These are phyloP conservation scores for Notospermus geniculatus DNA, from an alignment of 1,140 invertebrate genomes.

Conservation along the genomic window DNA sequence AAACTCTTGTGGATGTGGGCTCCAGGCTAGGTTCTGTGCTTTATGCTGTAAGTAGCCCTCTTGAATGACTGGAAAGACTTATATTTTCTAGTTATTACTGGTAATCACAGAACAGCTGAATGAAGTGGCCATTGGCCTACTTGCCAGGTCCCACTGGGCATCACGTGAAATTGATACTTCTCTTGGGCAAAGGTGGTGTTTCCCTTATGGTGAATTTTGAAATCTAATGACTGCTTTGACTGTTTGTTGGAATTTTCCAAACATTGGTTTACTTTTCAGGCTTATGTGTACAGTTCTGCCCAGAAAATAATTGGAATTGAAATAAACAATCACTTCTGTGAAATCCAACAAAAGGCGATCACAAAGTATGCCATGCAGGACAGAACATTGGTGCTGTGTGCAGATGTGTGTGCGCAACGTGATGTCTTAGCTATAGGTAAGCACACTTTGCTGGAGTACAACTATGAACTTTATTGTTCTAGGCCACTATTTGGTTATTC, in stretches of 20 bases:
- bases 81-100: too few species aligned
- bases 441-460: constrained; percentile 55
- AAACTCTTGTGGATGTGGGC: constrained; percentile 68
- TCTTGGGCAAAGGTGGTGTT: too few species aligned
- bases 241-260: too few species aligned
- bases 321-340: constrained; percentile 68
- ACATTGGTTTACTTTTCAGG: constrained; percentile 62
- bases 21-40: constrained; percentile 70
- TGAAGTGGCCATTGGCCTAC: too few species aligned
- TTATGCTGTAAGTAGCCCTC: constrained; percentile 67
- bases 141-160: too few species aligned
- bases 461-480: constrained; percentile 63
- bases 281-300: constrained; percentile 65
- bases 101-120: too few species aligned
- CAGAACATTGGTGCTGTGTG: constrained; percentile 36
- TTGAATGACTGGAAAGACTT: too few species aligned
- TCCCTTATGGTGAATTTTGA: too few species aligned
- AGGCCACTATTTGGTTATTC: constrained; percentile 59
- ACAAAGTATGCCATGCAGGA: constrained; percentile 58
- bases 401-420: neutral
- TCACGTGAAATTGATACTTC: too few species aligned
- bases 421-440: neutral
- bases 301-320: constrained; percentile 68
- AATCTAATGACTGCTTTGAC: too few species aligned
- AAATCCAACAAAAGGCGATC: constrained; percentile 64